Base-by-base conservation (phyloP, 2,888 invertebrate genomes). In the Mayetiola destructor region DNA sequence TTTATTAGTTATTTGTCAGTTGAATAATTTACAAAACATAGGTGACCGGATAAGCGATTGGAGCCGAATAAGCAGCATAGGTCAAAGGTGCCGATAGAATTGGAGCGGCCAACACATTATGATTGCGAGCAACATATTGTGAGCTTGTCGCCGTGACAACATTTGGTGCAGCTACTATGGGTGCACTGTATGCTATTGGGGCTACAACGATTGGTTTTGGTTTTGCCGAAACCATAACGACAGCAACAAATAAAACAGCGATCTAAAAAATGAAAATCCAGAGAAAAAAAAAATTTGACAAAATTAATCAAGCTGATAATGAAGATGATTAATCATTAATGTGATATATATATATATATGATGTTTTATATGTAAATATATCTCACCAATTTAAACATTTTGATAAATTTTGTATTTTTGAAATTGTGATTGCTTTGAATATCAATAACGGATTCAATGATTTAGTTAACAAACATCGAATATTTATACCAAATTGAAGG, bases 141-240 rank as follows among this genome's bases (percentile, higher is more conserved):
- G 79, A 79, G 69, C 82, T 81, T 64, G 78, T 76, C 1, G 82
- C 79, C 0, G 82, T 81, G n/a, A 81, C 79, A 30, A 59, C 67
- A 8, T 69, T 64, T 10, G 60, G 56, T 21, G 59, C 64, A n/a
- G 57, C 58, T 9, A 55, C 60, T 61, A 79, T 75, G 8, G 78
- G 76, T 1, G 77, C 76, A 1, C 63, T 56, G 23, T 61, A 74
- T 20, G 72, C 74, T 60, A 69, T 52, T 12, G 39, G 71, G 14
- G 71, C 67, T 12, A 66, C 62, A 10, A 66, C 69, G 39, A 66
- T 68, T 35, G 63, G 63, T 0, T 71, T 62, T 1, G 73, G 70
- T 3, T 61, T 57, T 8, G 61, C 70, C 66, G 61, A 56, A 21
- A 58, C 56, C 21, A 54, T 29, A 56, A 73, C 68, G 3, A 70